These are phyloP conservation scores for Nomada flava DNA, from an alignment of 2,888 invertebrate genomes.

Conservation along the genomic window DNA sequence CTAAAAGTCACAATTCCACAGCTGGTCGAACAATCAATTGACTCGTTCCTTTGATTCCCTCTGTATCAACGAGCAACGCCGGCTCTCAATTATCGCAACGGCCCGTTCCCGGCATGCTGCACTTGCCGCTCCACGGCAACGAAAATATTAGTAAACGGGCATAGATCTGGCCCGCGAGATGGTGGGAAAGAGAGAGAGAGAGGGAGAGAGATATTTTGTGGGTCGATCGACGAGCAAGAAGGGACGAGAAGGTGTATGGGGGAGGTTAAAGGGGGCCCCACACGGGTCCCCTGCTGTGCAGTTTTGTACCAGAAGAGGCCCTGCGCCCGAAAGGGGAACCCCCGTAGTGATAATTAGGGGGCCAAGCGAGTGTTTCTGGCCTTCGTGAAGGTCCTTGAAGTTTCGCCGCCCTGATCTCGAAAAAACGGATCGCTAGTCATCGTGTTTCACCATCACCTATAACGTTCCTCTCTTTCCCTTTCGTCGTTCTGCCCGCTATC, in stretches of 20 bases:
- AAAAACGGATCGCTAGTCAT: conserved; percentile 78
- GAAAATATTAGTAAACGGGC: conserved; percentile 71
- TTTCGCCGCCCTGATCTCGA: conserved; percentile 80
- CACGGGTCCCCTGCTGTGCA: conserved; percentile 81
- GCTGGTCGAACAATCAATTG: conserved; percentile 43
- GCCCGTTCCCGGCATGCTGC: conserved; percentile 37
- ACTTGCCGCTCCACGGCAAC: conserved; percentile 52
- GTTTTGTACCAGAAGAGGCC: conserved; percentile 82
- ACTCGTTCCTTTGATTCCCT: conserved; percentile 43
- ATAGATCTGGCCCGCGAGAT: conserved; percentile 37
- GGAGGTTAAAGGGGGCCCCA: conserved; percentile 71
- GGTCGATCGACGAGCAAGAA: conserved; percentile 46
- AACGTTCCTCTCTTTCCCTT: conserved; percentile 16
- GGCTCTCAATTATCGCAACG: conserved; percentile 59
- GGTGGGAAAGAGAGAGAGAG: conserved; percentile 49
- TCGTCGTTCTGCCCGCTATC: conserved; percentile 5
- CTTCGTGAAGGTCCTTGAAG: conserved; percentile 82
- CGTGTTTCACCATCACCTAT: conserved; percentile 71
- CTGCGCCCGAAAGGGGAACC: conserved; percentile 82
- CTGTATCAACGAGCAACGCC: conserved; percentile 34
- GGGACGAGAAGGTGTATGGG: conserved; percentile 62
- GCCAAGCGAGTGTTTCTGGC: conserved; percentile 83
- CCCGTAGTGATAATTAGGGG: conserved; percentile 84
- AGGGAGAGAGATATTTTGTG: conserved; percentile 40
- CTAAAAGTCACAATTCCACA: conserved; percentile 29